phyloP scores from a whole-genome alignment of 2,797 vertebrate species.

The Pampus argenteus region DNA sequence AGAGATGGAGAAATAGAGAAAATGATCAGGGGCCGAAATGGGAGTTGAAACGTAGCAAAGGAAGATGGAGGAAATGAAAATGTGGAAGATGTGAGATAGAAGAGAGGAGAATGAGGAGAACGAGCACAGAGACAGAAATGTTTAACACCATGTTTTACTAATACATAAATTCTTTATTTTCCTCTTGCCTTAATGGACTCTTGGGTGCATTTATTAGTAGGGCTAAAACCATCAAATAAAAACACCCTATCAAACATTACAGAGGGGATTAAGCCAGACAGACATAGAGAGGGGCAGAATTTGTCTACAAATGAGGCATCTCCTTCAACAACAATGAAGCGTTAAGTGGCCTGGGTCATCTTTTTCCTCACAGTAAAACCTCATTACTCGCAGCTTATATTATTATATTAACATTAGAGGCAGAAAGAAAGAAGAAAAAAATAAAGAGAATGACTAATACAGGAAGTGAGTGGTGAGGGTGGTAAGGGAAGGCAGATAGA shows the following conservation, averaged over 20 bases:
- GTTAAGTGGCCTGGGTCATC: conserved; percentile 18
- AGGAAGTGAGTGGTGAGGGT: neutral
- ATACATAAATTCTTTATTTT: conserved; percentile 44
- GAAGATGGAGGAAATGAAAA: conserved; percentile 14
- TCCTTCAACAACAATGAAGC: conserved; percentile 39
- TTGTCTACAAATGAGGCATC: conserved; percentile 34
- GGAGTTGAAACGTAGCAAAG: conserved; percentile 3
- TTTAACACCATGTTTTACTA: conserved; percentile 28
- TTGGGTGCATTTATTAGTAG: conserved; percentile 33
- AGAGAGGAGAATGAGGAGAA: conserved; percentile 5
- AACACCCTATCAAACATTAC: conserved; percentile 29
- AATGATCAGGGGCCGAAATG: conserved; percentile 6
- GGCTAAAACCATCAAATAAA: conserved; percentile 35
- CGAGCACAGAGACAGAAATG: conserved; percentile 9
- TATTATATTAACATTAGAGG: conserved; percentile 20
- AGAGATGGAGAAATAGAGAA: conserved; percentile 13
- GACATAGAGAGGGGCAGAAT: conserved; percentile 19
- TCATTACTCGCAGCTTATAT: conserved; percentile 31
- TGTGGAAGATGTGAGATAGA: neutral
- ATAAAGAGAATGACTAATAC: conserved; percentile 11
- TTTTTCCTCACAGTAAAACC: conserved; percentile 38
- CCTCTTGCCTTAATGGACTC: conserved; percentile 35
- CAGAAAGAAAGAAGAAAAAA: neutral
- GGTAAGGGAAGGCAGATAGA: conserved; percentile 20
- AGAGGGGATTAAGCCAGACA: conserved; percentile 22